Base-by-base conservation (phyloP, 2,797 vertebrate species). In the Meda fulgida region DNA sequence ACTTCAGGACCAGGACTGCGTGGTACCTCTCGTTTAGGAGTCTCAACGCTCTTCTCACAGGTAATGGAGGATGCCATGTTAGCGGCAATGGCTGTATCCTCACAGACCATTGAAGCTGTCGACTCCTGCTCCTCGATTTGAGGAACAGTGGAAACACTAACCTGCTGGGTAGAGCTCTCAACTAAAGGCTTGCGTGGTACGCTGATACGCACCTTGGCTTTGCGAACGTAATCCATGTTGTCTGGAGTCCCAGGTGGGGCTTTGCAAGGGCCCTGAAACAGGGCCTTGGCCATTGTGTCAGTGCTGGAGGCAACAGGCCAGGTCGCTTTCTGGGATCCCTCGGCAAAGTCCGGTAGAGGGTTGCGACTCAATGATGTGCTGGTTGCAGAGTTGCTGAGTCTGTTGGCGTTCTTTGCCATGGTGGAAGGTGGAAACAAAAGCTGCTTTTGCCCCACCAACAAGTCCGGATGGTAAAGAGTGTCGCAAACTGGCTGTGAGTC, bases 401-500 rank as follows among this genome's bases (percentile, higher is more conserved):
- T 69, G 93, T 78, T 10, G 94, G 89, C 71, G 89, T 96, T 97
- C 91, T 94, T 96, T 80, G 92, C 93, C 89, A 93, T 91, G 88
- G 89, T 93, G 89, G 92, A 89, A 76, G 90, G 92, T 86, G 93
- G 94, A 87, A 94, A 90, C 89, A 78, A 88, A 83, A 83, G 95
- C 87, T 95, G 95, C 92, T 96, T 97, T 86, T 94, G 93, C 71
- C 93, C 95, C 76, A 94, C 96, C 91, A 95, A 93, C 81, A 95
- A 93, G 81, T 97, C 95, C 0, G 97, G 95, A 87, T 97, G 97
- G 93, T 96, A 98, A 69, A 99, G 96, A 0, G 94, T 95, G 91
- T 99, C 98, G 23, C 96, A 96, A 85, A 99, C 97, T 23, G 98
- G 97, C 79, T 97, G 98, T 0, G 98, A 99, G 91, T 99, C 98